Evolutionary conservation across 2,113 vertebrate genomes (phyloP), one percentile per base, ranked within the genome.

Genomic region (Condylura cristata): DNA sequence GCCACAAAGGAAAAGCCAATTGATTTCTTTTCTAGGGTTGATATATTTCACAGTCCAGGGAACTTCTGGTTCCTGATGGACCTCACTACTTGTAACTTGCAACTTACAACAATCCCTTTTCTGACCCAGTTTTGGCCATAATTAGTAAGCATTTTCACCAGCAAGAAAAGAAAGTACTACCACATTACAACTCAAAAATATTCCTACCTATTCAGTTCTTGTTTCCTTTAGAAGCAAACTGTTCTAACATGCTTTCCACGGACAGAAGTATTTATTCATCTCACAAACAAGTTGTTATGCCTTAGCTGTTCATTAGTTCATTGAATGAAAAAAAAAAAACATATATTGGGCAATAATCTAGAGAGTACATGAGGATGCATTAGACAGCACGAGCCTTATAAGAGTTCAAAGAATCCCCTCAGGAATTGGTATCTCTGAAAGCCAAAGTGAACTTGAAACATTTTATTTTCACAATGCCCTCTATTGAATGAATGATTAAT

Each of bases 351-450:
- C n/a, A n/a, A n/a, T n/a, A n/a, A n/a, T n/a, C n/a, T n/a, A 63
- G 44, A 8, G 17, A 70, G 34, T 51, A 58, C 22, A 44, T 24
- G 60, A 53, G 58, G 58, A 51, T 61, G 28, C 88, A 14, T 34
- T 58, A 74, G 84, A 72, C 20, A 75, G 32, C 2, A 24, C 8
- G 16, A 32, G 53, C 41, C 60, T 76, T 71, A 70, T 51, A 37
- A 91, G 37, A 79, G 28, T 87, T 93, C 78, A 82, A 53, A 74
- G 22, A 71, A 46, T 66, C 39, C 46, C 70, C 95, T 78, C n/a
- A 63, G 86, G 60, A 96, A 92, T 88, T 5, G 41, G 56, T 41
- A 28, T 74, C 37, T 68, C 74, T 94, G 60, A 95, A 88, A 95
- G 71, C 74, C 63, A 92, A 48, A 84, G 82, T 84, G 60, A 84